Conservation (phyloP, 2,113 vertebrate species). For the Scolopax mira region DNA sequence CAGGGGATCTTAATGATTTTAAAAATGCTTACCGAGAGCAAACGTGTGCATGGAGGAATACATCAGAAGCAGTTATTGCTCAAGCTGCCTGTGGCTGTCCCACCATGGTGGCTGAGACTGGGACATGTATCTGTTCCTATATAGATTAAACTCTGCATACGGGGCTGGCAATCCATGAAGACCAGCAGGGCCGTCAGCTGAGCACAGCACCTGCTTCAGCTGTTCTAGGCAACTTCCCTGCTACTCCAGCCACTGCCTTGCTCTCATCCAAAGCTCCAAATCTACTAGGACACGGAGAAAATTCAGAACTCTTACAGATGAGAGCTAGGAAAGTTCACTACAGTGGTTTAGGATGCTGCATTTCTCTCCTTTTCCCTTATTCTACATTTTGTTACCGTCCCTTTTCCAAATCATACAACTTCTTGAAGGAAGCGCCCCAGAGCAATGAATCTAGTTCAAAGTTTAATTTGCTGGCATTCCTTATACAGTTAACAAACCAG, state of each 20-base stretch:
- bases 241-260: neutral
- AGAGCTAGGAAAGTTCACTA: neutral
- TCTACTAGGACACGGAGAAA: neutral
- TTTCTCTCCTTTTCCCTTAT: neutral
- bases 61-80: neutral
- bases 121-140: neutral
- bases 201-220: neutral
- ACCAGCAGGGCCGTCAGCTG: neutral
- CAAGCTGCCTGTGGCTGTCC: neutral
- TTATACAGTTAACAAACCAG: neutral
- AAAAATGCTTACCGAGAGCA: neutral
- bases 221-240: neutral
- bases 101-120: neutral
- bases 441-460: neutral
- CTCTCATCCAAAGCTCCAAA: neutral
- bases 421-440: neutral
- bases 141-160: accelerated
- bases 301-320: neutral
- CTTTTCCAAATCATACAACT: neutral
- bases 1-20: neutral
- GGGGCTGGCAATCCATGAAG: neutral
- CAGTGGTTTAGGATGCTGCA: neutral
- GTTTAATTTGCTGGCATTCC: neutral
- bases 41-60: accelerated
- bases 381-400: neutral